Percentiles rank a stretch among this genome's conserved stretches.
Conservation (phyloP, 2,797 vertebrate species). For the Numenius phaeopus region DNA sequence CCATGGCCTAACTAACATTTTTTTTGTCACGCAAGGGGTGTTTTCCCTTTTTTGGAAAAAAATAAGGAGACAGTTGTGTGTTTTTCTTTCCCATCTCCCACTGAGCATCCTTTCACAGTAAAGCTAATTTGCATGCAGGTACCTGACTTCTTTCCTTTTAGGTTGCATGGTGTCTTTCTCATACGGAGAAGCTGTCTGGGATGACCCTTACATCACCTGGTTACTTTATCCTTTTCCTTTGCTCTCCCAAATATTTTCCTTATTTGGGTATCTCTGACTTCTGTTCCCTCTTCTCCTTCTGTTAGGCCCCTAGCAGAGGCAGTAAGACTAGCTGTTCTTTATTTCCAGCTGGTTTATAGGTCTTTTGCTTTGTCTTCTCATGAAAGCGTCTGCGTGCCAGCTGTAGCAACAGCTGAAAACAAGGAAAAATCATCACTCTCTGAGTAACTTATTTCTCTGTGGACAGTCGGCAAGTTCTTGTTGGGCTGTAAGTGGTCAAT, state of each 20-base stretch:
- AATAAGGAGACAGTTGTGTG: background rate
- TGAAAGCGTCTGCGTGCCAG: background rate
- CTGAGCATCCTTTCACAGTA: background rate
- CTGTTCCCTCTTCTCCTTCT: background rate
- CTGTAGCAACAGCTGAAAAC: constrained; percentile 49
- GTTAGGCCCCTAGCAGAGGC: background rate
- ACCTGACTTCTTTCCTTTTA: background rate
- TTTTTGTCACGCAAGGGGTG: background rate
- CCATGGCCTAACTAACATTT: background rate
- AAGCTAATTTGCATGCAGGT: background rate
- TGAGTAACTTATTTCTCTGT: background rate
- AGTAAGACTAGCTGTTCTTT: background rate
- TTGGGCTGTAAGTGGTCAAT: background rate
- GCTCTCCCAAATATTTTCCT: background rate
- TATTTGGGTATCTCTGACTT: background rate
- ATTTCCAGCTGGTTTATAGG: constrained; percentile 40
- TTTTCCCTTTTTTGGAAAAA: background rate
- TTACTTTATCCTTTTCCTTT: constrained; percentile 1
- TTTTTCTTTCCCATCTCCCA: background rate
- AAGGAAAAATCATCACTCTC: constrained; percentile 16
- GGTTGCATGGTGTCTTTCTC: background rate
- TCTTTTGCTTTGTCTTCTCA: constrained; percentile 18
- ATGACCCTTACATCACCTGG: background rate
- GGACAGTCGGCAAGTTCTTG: background rate
- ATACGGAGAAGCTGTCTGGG: background rate